Evolutionary conservation across 2,797 vertebrate genomes (phyloP), one percentile per base, ranked within the genome.

Genomic region (Helarctos malayanus): DNA sequence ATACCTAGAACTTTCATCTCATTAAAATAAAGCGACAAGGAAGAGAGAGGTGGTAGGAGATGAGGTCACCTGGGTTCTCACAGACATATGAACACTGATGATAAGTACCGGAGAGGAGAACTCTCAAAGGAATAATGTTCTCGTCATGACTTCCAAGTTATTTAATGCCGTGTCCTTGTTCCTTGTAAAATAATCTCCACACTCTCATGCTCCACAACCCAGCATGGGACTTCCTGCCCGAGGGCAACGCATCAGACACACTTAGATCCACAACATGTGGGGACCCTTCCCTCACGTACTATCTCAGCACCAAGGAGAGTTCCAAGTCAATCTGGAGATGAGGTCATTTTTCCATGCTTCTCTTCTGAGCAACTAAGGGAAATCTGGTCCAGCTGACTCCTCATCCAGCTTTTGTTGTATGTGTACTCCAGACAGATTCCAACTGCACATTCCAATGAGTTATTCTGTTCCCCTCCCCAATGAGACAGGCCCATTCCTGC

Each of bases 221-320:
- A 59, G 5, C 4, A 8, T 12, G 1, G 52, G 13, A 93, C 82
- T n/a, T 65, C 35, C 18, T 56, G 5, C 1, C 80, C 38, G 56
- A 27, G 35, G 7, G 13, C 6, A 32, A 76, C 5, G 14, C 27
- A 14, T 9, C 2, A 18, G 59, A 10, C 27, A 41, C 32, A 23
- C 7, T 7, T 2, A 47, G 15, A 32, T 79, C 32, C 45, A 27
- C 59, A 38, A 12, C 0, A 0, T 9, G 35, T 14, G 29, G 35
- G 14, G 35, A 84, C 23, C 61, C 16, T 32, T 21, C 21, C 35
- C 7, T 4, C 25, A 9, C 45, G 65, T 23, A n/a, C 32, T 27
- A 0, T 32, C 92, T 96, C 96, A 97, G 94, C 54, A 97, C 97
- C 96, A 71, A 94, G 96, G 95, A 98, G 91, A 93, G 86, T 71